phyloP scores from a whole-genome alignment of 92 coral and sea anemone species.

The Epizoanthus scotinus region DNA sequence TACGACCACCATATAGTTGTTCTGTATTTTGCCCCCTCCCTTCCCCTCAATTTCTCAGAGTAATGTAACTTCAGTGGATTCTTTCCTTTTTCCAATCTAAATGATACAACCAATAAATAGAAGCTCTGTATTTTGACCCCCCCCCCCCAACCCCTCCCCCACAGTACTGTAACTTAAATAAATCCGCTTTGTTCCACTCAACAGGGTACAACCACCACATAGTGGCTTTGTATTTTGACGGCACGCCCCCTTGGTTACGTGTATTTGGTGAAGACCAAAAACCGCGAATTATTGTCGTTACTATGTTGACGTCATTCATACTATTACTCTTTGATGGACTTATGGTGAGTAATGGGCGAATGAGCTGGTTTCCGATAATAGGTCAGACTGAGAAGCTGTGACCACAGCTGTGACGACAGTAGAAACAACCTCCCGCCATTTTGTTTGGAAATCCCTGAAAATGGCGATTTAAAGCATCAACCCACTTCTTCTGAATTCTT shows the following conservation, averaged over 20 bases:
- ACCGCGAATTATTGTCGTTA: conserved; percentile 81
- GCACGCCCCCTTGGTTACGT: conserved; percentile 81
- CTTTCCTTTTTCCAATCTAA: too few relatives aligned
- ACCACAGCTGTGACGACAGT: too few relatives aligned
- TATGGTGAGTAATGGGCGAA: conserved; percentile 63
- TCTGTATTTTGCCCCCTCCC: too few relatives aligned
- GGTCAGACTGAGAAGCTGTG: too few relatives aligned
- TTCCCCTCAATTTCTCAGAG: too few relatives aligned
- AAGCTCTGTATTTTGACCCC: neutral
- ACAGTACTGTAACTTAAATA: neutral
- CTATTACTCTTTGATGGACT: conserved; percentile 78
- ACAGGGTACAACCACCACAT: conserved; percentile 88
- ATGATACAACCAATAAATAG: too few relatives aligned
- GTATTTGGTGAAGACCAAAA: conserved; percentile 90
- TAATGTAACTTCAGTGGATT: neutral
- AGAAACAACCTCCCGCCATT: too few relatives aligned
- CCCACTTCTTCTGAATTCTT: too few relatives aligned
- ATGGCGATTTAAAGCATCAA: too few relatives aligned
- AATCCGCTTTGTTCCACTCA: neutral
- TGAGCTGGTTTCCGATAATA: neutral
- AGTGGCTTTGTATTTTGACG: conserved; percentile 82
- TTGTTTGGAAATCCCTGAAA: too few relatives aligned
- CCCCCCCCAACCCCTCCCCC: neutral
- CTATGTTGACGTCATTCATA: conserved; percentile 83
- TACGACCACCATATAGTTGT: too few relatives aligned